phyloP scores from a whole-genome alignment of 2,797 vertebrate species.

The Sphaeramia orbicularis region DNA sequence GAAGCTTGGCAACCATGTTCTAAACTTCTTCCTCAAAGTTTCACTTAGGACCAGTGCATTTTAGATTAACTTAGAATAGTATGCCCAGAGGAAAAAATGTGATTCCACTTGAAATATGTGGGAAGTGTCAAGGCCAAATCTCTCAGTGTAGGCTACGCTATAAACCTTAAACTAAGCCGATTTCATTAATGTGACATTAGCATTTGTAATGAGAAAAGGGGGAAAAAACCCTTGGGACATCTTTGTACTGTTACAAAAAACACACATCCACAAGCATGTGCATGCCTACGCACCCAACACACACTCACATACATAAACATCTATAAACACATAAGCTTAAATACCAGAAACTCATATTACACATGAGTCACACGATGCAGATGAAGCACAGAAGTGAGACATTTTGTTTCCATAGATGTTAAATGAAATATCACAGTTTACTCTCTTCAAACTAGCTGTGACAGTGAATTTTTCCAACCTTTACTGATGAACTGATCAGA shows the following conservation, averaged over 20 bases:
- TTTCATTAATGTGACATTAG: conserved; percentile 86
- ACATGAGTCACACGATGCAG: conserved; percentile 58
- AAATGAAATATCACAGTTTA: conserved; percentile 53
- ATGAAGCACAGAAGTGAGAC: conserved; percentile 53
- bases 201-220: conserved; percentile 84
- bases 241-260: conserved; percentile 68
- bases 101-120: conserved; percentile 81
- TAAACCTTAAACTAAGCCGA: conserved; percentile 83
- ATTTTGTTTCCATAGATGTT: conserved; percentile 60
- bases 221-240: conserved; percentile 75
- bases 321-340: conserved; percentile 46
- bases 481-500: conserved; percentile 63
- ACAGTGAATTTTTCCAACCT: conserved; percentile 66
- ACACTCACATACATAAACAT: conserved; percentile 33
- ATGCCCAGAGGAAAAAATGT: conserved; percentile 63
- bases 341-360: conserved; percentile 58
- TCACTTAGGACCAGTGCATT: conserved; percentile 52
- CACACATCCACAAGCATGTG: conserved; percentile 35
- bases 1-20: conserved; percentile 56
- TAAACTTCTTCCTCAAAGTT: conserved; percentile 61
- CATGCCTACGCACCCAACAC: conserved; percentile 15
- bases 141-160: conserved; percentile 76
- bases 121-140: conserved; percentile 80
- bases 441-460: conserved; percentile 62
- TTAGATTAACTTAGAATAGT: conserved; percentile 62